Conservation (phyloP, 2,888 invertebrate species). For the Orthosia gothica region DNA sequence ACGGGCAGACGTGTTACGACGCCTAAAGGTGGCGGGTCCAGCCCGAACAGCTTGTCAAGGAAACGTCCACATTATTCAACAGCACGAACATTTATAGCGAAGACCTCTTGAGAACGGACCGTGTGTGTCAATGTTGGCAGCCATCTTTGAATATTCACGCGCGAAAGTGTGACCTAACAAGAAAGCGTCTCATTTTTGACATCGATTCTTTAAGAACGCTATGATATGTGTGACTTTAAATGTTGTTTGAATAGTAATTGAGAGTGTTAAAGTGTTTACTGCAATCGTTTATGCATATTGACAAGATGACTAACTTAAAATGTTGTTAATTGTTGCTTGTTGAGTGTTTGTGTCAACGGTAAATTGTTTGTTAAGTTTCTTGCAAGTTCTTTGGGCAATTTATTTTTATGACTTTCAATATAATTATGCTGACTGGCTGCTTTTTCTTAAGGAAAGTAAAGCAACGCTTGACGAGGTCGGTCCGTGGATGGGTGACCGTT, state of each 20-base stretch:
- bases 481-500: too few relatives aligned
- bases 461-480: too few relatives aligned
- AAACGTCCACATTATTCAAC: constrained; percentile 52
- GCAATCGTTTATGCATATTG: constrained; percentile 41
- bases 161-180: constrained; percentile 55
- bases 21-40: constrained; percentile 13
- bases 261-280: constrained; percentile 50
- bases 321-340: constrained; percentile 39
- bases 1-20: constrained; percentile 4
- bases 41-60: constrained; percentile 14
- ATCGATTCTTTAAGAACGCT: constrained; percentile 35
- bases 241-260: constrained; percentile 43
- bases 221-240: constrained; percentile 48
- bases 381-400: neutral
- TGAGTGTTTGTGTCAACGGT: neutral
- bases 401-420: too few relatives aligned
- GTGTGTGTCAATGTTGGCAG: constrained; percentile 24
- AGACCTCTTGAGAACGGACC: constrained; percentile 33
- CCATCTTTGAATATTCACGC: constrained; percentile 56
- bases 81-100: constrained; percentile 36
- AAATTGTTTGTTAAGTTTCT: constrained; percentile 10
- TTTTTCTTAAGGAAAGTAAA: neutral
- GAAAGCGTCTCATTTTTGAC: constrained; percentile 55
- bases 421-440: too few relatives aligned
- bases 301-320: constrained; percentile 24